Percentiles rank a stretch among this genome's conserved stretches.
Evolutionary conservation across 2,888 invertebrate genomes (phyloP).

Genomic region (Macaria notata): DNA sequence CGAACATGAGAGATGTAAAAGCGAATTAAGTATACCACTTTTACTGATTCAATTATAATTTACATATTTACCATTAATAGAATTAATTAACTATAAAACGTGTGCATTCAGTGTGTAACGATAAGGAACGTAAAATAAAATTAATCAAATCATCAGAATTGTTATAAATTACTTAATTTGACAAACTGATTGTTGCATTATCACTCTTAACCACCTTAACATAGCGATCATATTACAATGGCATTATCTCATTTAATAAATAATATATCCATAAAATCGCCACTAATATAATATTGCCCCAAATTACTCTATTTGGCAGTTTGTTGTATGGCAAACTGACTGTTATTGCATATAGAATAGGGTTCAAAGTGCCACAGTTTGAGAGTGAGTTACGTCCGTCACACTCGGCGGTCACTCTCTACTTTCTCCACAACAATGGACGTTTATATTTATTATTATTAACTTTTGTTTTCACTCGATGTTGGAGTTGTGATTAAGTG

Average conservation of each 20-base stretch:
- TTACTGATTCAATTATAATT: too few species aligned
- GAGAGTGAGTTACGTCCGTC: slow-evolving; percentile 41
- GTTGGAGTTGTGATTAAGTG: slow-evolving; percentile 18
- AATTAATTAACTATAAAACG: too few species aligned
- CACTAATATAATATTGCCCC: not conserved
- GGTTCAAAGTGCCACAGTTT: slow-evolving; percentile 9
- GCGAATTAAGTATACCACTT: too few species aligned
- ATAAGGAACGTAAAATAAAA: slow-evolving; percentile 6
- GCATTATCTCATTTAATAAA: not conserved
- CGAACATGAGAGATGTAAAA: too few species aligned
- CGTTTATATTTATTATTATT: slow-evolving; percentile 39
- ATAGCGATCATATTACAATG: not conserved
- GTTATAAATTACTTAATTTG: slow-evolving; percentile 1
- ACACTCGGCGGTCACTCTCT: slow-evolving; percentile 47
- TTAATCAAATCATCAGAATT: too few species aligned
- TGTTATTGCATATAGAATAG: slow-evolving; percentile 6
- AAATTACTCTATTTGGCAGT: not conserved
- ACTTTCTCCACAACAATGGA: slow-evolving; percentile 51
- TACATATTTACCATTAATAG: too few species aligned
- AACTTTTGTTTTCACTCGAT: slow-evolving; percentile 41
- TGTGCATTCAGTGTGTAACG: slow-evolving; percentile 1
- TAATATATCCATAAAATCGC: not conserved
- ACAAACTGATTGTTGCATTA: not conserved
- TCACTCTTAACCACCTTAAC: not conserved
- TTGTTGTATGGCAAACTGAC: slow-evolving; percentile 4